Percentiles rank a stretch among this genome's conserved stretches.
These are phyloP conservation scores for Hirundo rustica DNA, from an alignment of 2,797 vertebrate species.

Conservation along the genomic window DNA sequence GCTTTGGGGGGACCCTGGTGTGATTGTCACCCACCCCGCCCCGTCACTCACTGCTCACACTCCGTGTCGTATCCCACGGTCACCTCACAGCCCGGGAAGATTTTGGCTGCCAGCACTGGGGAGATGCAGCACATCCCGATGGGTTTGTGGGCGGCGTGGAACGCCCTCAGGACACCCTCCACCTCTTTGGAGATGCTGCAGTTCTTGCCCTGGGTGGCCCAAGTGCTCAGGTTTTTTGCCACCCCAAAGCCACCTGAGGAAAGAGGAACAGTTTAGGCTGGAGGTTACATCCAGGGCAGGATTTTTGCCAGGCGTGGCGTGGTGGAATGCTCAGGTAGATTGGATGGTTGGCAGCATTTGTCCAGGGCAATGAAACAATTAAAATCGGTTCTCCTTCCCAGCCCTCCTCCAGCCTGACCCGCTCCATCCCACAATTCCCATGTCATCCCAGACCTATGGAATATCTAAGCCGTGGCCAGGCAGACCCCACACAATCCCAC, in stretches of 20 bases:
- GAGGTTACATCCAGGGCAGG: neutral
- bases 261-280: neutral
- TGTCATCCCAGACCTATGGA: neutral
- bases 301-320: neutral
- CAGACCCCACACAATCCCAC: conserved; percentile 47
- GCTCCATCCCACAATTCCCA: neutral
- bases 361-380: neutral
- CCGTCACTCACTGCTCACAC: conserved; percentile 65
- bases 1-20: rapidly evolving
- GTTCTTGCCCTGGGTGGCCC: conserved; percentile 78
- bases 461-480: rapidly evolving
- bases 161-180: conserved; percentile 52
- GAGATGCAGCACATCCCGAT: conserved; percentile 75
- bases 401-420: neutral
- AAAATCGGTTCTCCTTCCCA: neutral
- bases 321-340: neutral
- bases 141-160: conserved; percentile 66
- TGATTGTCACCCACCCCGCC: neutral
- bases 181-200: conserved; percentile 45
- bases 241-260: conserved; percentile 86
- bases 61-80: conserved; percentile 68
- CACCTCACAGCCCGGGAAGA: conserved; percentile 70
- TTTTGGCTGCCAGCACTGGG: conserved; percentile 72
- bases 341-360: neutral
- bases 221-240: conserved; percentile 84